Conservation (phyloP, 1,140 invertebrate species). For the Calliphora vicina region DNA sequence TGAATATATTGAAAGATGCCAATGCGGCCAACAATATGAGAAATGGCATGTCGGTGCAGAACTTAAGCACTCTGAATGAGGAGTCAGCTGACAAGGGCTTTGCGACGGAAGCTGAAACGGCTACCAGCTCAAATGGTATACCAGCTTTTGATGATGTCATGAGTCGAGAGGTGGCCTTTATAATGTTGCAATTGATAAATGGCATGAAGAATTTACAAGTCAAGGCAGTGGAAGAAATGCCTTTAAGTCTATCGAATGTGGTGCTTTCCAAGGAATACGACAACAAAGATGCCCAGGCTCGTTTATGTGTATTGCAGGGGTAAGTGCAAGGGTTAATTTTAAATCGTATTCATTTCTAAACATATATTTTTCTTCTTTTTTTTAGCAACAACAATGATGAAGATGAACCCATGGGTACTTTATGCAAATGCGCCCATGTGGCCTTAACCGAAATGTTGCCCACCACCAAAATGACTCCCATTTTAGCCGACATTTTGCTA, state of each 20-base stretch:
- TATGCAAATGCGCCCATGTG: constrained; percentile 80
- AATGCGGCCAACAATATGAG: constrained; percentile 42
- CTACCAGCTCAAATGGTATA: constrained; percentile 46
- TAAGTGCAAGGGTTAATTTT: constrained; percentile 57
- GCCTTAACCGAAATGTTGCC: constrained; percentile 74
- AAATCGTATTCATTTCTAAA: neutral
- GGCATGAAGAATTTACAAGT: constrained; percentile 84
- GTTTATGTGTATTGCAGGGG: constrained; percentile 79
- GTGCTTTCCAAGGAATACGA: constrained; percentile 66
- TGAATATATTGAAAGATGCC: constrained; percentile 45
- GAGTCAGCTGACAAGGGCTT: constrained; percentile 42
- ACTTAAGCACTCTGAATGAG: constrained; percentile 57
- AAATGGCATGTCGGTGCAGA: constrained; percentile 60
- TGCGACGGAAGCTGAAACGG: constrained; percentile 47
- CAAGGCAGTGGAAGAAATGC: constrained; percentile 80
- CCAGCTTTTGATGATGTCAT: constrained; percentile 61
- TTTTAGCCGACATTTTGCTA: constrained; percentile 74
- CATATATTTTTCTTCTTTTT: neutral
- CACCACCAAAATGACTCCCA: constrained; percentile 70
- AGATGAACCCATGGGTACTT: constrained; percentile 72
- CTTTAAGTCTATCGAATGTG: constrained; percentile 69
- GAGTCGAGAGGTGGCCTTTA: constrained; percentile 70
- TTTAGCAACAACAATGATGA: constrained; percentile 62
- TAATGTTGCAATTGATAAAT: constrained; percentile 81
- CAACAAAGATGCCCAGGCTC: constrained; percentile 67